phyloP scores from a whole-genome alignment of 2,888 invertebrate genomes.

The Drosophila pseudotalamancana region DNA sequence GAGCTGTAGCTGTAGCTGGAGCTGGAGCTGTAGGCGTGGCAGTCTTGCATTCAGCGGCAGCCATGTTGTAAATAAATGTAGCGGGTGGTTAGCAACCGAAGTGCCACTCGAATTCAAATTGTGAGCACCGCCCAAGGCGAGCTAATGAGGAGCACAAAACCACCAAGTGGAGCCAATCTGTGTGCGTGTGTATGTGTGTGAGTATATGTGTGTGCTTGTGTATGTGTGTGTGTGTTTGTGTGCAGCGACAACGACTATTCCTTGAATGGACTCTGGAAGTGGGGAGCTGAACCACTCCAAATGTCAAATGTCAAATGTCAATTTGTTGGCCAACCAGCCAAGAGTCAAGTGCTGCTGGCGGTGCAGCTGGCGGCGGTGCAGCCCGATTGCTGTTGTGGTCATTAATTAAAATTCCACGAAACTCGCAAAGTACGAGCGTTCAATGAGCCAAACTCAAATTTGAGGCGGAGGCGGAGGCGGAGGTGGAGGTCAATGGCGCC shows the following conservation, averaged over 20 bases:
- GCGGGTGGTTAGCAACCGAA: slow-evolving; percentile 36
- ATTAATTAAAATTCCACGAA: slow-evolving; percentile 64
- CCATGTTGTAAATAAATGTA: slow-evolving; percentile 53
- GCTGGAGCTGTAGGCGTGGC: slow-evolving; percentile 23
- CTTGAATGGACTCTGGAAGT: slow-evolving; percentile 27
- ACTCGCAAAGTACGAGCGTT: slow-evolving; percentile 38
- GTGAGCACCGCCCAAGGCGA: slow-evolving; percentile 48
- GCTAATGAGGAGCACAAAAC: slow-evolving; percentile 39
- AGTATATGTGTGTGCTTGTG: not conserved
- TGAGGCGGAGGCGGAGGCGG: not conserved
- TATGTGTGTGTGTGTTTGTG: slow-evolving; percentile 4
- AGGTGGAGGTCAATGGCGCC: no score
- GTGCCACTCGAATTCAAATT: slow-evolving; percentile 64
- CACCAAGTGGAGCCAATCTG: slow-evolving; percentile 23
- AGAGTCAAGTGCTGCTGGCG: slow-evolving; percentile 12
- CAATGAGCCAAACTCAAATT: slow-evolving; percentile 19
- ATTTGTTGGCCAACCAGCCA: slow-evolving; percentile 23
- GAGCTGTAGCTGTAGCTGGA: slow-evolving; percentile 14
- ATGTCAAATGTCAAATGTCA: slow-evolving; percentile 25
- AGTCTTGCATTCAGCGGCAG: slow-evolving; percentile 30
- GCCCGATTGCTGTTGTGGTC: slow-evolving; percentile 33
- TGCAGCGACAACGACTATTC: slow-evolving; percentile 26
- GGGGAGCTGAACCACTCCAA: slow-evolving; percentile 22
- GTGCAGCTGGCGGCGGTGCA: not conserved
- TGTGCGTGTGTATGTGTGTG: slow-evolving; percentile 10